Conservation (phyloP, 1,140 invertebrate species). For the Stegodyphus mimosarum region DNA sequence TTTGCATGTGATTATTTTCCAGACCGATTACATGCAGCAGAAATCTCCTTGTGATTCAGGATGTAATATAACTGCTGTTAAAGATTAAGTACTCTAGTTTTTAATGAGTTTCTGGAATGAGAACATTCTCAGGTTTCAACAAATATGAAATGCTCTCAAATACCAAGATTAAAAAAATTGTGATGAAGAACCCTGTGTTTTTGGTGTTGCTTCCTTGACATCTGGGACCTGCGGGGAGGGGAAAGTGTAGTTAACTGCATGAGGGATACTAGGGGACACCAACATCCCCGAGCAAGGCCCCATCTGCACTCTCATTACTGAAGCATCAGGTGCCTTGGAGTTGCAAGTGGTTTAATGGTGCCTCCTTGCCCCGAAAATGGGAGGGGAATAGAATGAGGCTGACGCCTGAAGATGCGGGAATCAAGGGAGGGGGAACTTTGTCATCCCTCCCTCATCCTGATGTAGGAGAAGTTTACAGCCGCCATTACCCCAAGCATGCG, state of each 20-base stretch:
- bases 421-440: too few relatives aligned
- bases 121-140: background rate
- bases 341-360: slow-evolving; percentile 41
- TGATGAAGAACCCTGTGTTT: background rate
- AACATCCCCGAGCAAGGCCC: background rate
- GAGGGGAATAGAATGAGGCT: background rate
- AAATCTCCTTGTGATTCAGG: too few relatives aligned
- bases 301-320: slow-evolving; percentile 30
- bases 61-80: too few relatives aligned
- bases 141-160: background rate
- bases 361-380: background rate
- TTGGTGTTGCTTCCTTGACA: background rate
- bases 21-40: too few relatives aligned
- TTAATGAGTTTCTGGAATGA: background rate
- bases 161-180: background rate
- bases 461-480: slow-evolving; percentile 6
- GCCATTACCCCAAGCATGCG: background rate
- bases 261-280: background rate
- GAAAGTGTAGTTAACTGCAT: background rate
- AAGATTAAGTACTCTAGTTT: too few relatives aligned
- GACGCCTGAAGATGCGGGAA: background rate
- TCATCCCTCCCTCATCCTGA: background rate
- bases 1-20: too few relatives aligned
- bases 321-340: slow-evolving; percentile 40
- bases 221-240: background rate